Evolutionary conservation across 1,140 invertebrate genomes (phyloP).

Genomic region (Diabrotica undecimpunctata): DNA sequence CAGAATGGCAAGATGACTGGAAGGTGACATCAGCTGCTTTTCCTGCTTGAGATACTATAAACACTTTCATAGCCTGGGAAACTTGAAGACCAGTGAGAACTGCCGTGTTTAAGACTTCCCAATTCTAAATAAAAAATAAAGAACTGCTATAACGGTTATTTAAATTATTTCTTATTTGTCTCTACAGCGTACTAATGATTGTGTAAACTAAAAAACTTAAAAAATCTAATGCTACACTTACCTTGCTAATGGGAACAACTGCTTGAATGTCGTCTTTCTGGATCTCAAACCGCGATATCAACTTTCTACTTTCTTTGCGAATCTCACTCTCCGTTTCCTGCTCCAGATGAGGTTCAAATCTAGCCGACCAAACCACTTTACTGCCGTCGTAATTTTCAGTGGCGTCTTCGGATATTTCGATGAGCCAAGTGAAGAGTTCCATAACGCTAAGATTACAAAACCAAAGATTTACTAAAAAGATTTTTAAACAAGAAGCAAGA

Average conservation of each 20-base stretch:
- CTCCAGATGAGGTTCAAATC: slow-evolving; percentile 53
- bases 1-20: slow-evolving; percentile 91
- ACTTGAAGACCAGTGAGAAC: slow-evolving; percentile 91
- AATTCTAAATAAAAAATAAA: slow-evolving; percentile 66
- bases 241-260: slow-evolving; percentile 91
- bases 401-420: slow-evolving; percentile 82
- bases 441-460: slow-evolving; percentile 54
- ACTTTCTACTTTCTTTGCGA: slow-evolving; percentile 56
- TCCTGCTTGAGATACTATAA: slow-evolving; percentile 89
- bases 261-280: slow-evolving; percentile 93
- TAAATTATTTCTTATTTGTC: background rate
- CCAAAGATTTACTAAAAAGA: background rate
- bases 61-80: slow-evolving; percentile 91
- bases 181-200: background rate
- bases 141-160: background rate
- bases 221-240: slow-evolving; percentile 46
- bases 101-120: slow-evolving; percentile 93
- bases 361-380: slow-evolving; percentile 74
- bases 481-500: too few species aligned
- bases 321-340: slow-evolving; percentile 51
- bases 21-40: slow-evolving; percentile 92
- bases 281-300: slow-evolving; percentile 80
- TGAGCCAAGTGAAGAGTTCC: slow-evolving; percentile 85
- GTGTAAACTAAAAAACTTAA: background rate
- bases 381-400: slow-evolving; percentile 75